Evolutionary conservation across 2,888 invertebrate genomes (phyloP).

Genomic region (Plusia festucae): DNA sequence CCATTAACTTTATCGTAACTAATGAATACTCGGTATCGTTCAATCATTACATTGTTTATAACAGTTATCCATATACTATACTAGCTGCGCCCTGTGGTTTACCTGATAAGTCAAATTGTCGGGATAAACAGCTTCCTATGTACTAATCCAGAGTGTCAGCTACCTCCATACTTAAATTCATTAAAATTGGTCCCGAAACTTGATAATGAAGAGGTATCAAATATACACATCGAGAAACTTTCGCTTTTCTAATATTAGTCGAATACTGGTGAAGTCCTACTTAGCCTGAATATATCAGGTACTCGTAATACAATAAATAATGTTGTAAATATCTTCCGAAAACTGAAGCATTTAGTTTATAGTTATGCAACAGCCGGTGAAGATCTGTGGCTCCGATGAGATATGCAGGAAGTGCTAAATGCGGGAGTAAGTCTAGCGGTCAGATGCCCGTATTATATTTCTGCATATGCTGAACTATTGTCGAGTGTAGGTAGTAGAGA

Average conservation of each 20-base stretch:
- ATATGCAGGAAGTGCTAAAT: conserved; percentile 56
- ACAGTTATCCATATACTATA: too few relatives aligned
- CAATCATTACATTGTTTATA: neutral
- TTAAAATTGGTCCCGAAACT: too few relatives aligned
- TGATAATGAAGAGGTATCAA: too few relatives aligned
- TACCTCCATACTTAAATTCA: too few relatives aligned
- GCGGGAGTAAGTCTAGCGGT: conserved; percentile 16
- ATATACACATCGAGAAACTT: too few relatives aligned
- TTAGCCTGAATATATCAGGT: conserved; percentile 6
- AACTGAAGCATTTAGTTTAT: conserved; percentile 29
- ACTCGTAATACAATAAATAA: conserved; percentile 30
- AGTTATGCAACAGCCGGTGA: conserved; percentile 26
- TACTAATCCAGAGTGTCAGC: too few relatives aligned
- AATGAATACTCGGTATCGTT: neutral
- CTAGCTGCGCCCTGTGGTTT: too few relatives aligned
- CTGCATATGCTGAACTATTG: conserved; percentile 2
- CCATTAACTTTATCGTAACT: neutral
- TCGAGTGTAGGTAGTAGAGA: neutral
- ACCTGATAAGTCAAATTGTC: too few relatives aligned
- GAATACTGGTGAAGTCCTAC: conserved; percentile 8
- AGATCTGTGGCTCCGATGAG: conserved; percentile 37
- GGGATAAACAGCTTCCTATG: too few relatives aligned
- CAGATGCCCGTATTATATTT: conserved; percentile 8
- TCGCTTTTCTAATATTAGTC: too few relatives aligned
- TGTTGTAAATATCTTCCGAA: conserved; percentile 38